Conservation (phyloP, 2,113 vertebrate species). For the Forbesichthys papilliferus region DNA sequence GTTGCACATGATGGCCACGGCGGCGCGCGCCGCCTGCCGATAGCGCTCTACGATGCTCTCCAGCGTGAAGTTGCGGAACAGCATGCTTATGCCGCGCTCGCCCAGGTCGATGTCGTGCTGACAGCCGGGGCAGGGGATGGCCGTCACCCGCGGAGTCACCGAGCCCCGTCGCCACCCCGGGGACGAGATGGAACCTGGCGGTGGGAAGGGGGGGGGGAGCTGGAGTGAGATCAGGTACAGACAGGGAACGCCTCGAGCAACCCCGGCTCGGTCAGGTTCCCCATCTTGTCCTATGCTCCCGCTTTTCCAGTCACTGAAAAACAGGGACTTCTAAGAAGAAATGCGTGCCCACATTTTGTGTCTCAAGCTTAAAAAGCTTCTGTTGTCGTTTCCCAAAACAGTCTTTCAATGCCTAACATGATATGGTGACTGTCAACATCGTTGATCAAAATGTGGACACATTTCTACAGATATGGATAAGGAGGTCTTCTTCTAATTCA, state of each 20-base stretch:
- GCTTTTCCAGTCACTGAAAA: conserved; percentile 25
- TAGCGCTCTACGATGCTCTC: conserved; percentile 96
- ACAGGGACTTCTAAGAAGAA: conserved; percentile 8
- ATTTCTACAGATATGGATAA: conserved; percentile 27
- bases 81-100: conserved; percentile 93
- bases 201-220: conserved; percentile 16
- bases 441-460: not conserved
- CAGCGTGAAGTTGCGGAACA: conserved; percentile 96
- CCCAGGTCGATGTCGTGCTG: conserved; percentile 92
- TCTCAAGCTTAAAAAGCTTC: conserved; percentile 1
- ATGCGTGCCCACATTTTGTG: conserved; percentile 18
- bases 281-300: conserved; percentile 41
- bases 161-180: conserved; percentile 90
- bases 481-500: conserved; percentile 31
- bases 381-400: conserved; percentile 27
- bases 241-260: not conserved
- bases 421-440: no score
- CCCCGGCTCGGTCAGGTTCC: conserved; percentile 26
- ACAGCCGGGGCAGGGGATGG: conserved; percentile 91
- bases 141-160: conserved; percentile 84
- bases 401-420: conserved; percentile 10
- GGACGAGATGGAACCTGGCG: conserved; percentile 77
- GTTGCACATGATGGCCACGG: conserved; percentile 93
- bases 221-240: conserved; percentile 51
- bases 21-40: conserved; percentile 91